Conservation (phyloP, 2,113 vertebrate genomes). For the Muntiacus muntjak region DNA sequence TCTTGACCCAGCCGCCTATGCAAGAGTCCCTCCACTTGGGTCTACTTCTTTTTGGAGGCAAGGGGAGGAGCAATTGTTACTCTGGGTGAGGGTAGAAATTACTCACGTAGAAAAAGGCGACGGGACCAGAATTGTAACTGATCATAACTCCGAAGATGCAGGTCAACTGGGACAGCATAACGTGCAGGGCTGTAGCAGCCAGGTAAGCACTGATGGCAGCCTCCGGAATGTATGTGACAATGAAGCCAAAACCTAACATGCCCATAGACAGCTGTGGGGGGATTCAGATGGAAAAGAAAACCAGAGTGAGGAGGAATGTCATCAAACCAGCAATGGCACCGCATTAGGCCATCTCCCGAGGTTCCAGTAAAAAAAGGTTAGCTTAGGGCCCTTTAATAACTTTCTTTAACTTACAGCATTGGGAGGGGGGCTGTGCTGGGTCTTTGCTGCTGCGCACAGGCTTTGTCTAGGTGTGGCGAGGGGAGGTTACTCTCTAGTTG, state of each 20-base stretch:
- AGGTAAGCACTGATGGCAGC: conserved; percentile 70
- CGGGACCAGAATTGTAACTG: conserved; percentile 65
- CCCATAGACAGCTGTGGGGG: conserved; percentile 68
- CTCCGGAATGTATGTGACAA: conserved; percentile 67
- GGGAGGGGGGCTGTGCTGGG: not conserved
- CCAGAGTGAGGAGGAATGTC: not conserved
- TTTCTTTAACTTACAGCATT: not conserved
- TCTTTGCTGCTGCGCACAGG: not conserved
- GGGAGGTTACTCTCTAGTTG: not conserved
- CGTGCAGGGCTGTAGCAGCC: conserved; percentile 63
- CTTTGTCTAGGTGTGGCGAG: not conserved
- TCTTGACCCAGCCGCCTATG: not conserved
- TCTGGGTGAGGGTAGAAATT: not conserved
- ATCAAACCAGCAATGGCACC: not conserved
- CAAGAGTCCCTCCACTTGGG: not conserved
- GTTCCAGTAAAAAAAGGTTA: not conserved
- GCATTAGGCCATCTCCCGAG: not conserved
- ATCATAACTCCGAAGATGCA: conserved; percentile 71
- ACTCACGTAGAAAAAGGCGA: conserved; percentile 78
- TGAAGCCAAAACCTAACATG: conserved; percentile 68
- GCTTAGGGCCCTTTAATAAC: not conserved
- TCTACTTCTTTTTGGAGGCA: not conserved
- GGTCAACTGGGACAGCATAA: conserved; percentile 72
- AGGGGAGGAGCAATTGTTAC: not conserved
- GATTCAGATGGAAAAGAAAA: not conserved